Evolutionary conservation across 92 coral and sea anemone genomes (phyloP), one percentile per base, ranked within the genome.

Genomic region (Parazoanthus swiftii): DNA sequence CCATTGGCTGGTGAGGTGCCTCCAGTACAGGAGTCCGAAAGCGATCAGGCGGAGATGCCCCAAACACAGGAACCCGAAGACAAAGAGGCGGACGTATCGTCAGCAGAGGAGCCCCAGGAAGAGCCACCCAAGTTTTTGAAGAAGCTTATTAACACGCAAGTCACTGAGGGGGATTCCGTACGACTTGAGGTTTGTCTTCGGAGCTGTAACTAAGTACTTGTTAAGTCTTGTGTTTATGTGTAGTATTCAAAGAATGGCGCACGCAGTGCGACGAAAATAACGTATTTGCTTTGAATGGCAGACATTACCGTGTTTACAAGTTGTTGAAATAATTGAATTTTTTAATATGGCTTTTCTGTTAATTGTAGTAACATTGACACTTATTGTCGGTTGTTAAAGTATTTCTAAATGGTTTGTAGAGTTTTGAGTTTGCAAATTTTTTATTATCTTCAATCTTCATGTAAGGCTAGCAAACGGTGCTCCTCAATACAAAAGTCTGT

Each of bases 111-210:
- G 46, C 91, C 88, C 18, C 85, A 72, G 42, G 91, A 88, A 50
- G 90, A 85, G 35, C 90, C 99, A 20, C 98, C 99, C 1, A 85
- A 56, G 71, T 97, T 97, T 77, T 73, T 90, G 15, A 92, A 93
- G 74, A 86, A 89, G 48, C 90, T 97, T 3, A 58, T 86, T 3
- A 91, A 90, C 81, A 66, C 58, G 68, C 94, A 86, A 66, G 96
- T 92, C 6, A 54, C 90, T 74, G 95, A 94, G 75, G 93, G 94
- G 79, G 96, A 95, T 44, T 89, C 89, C 9, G 98, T 93, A 36
- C 89, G 88, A 10, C 90, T 97, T 20, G 98, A 95, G 85, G 99
- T 95, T 76, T 43, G 77, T 82, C 6, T 82, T 16, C 10, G 14
- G 35, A 20, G 59, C 16, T 21, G 25, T 21, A 3, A 33, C 25